phyloP scores from a whole-genome alignment of 2,888 invertebrate genomes.

The Cryptophagus acutangulus region DNA sequence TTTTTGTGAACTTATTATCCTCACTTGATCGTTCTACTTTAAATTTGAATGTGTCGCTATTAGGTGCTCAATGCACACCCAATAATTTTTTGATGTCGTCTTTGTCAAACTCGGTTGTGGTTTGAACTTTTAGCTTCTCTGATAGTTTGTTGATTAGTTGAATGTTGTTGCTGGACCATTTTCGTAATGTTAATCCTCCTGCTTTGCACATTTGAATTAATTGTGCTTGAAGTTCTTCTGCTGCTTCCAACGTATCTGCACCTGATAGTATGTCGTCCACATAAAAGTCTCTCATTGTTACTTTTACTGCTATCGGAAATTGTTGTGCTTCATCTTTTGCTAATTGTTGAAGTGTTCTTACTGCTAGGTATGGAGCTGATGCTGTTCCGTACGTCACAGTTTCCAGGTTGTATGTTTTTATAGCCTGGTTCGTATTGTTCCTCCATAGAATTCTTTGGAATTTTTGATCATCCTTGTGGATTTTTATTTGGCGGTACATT shows the following conservation, averaged over 20 bases:
- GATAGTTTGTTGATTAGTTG: constrained; percentile 9
- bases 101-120: constrained; percentile 7
- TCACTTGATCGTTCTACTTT: constrained; percentile 1
- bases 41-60: constrained; percentile 12
- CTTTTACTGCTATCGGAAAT: too few relatives aligned
- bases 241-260: constrained; percentile 8
- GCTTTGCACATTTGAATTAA: background rate
- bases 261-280: constrained; percentile 23
- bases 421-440: too few relatives aligned
- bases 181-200: constrained; percentile 12
- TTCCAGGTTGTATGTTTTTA: constrained; percentile 19
- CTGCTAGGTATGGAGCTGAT: too few relatives aligned
- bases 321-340: constrained; percentile 20
- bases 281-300: too few relatives aligned
- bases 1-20: constrained; percentile 22
- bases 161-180: constrained; percentile 15
- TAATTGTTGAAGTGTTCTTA: constrained; percentile 18
- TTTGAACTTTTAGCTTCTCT: constrained; percentile 6
- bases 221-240: constrained; percentile 9
- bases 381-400: too few relatives aligned
- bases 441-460: too few relatives aligned
- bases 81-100: constrained; percentile 10
- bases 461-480: constrained; percentile 10
- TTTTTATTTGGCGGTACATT: constrained; percentile 10
- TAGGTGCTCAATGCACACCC: constrained; percentile 9